Conservation (phyloP, 2,797 vertebrate genomes). For the Parauchenoglanis punctatus region DNA sequence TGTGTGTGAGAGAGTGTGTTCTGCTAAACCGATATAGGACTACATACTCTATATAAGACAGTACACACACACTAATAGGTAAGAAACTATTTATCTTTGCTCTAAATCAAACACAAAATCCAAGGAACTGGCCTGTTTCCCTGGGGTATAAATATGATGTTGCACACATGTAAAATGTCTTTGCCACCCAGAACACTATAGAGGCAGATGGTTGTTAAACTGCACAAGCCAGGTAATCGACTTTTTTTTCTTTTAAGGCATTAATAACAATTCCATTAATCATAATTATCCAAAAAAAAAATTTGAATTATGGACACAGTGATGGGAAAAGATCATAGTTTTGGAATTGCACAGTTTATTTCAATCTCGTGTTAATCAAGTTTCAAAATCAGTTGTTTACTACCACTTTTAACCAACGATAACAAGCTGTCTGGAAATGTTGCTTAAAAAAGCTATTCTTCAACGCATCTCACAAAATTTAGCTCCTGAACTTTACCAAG, state of each 20-base stretch:
- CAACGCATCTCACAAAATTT: not conserved
- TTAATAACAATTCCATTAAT: not conserved
- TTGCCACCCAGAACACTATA: not conserved
- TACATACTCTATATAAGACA: not conserved
- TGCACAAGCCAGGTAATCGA: not conserved
- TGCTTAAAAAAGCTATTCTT: not conserved
- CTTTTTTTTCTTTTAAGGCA: too few relatives aligned
- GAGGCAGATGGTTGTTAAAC: not conserved
- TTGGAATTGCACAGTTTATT: not conserved
- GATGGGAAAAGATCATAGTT: not conserved
- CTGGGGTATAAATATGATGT: not conserved
- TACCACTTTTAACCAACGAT: not conserved
- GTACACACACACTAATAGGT: not conserved
- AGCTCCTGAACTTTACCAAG: not conserved
- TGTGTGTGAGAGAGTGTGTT: not conserved
- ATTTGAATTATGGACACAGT: not conserved
- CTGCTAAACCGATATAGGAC: not conserved
- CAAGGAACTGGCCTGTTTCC: not conserved
- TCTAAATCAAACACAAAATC: not conserved
- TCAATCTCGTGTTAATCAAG: not conserved
- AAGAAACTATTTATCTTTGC: not conserved
- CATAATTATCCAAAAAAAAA: not conserved
- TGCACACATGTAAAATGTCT: not conserved
- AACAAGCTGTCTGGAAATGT: not conserved
- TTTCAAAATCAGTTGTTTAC: not conserved